phyloP scores from a whole-genome alignment of 1,140 invertebrate genomes.

The Drosophila grimshawi region DNA sequence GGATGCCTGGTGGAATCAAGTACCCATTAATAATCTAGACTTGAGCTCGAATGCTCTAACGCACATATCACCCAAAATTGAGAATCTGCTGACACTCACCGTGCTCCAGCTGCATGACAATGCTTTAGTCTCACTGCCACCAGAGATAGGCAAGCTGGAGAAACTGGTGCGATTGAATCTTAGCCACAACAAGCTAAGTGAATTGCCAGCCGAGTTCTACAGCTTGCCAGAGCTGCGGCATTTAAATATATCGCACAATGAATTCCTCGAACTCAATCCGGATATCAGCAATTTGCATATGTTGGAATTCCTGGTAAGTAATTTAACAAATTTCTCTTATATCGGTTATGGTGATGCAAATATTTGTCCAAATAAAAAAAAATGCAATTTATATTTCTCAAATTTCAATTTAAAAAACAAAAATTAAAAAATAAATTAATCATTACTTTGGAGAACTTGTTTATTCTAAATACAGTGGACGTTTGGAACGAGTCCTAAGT shows the following conservation, averaged over 20 bases:
- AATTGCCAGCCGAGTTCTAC: slow-evolving; percentile 88
- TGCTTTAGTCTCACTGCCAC: slow-evolving; percentile 88
- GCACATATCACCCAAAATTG: slow-evolving; percentile 88
- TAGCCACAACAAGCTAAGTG: slow-evolving; percentile 90
- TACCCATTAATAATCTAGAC: slow-evolving; percentile 91
- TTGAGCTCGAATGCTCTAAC: slow-evolving; percentile 91
- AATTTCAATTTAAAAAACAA: too few relatives aligned
- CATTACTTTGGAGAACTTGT: too few relatives aligned
- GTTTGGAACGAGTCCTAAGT: neutral
- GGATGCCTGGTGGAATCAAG: slow-evolving; percentile 94
- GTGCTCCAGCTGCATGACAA: slow-evolving; percentile 93
- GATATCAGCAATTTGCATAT: slow-evolving; percentile 90
- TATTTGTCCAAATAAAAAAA: neutral
- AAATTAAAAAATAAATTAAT: too few relatives aligned
- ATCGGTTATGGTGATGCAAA: neutral
- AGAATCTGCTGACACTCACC: slow-evolving; percentile 89
- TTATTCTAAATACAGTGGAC: neutral
- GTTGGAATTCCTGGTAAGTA: slow-evolving; percentile 88
- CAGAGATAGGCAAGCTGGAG: slow-evolving; percentile 90
- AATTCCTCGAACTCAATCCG: slow-evolving; percentile 86
- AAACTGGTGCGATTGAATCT: slow-evolving; percentile 91
- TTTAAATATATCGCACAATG: slow-evolving; percentile 90
- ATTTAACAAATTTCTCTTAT: neutral
- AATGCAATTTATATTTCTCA: too few relatives aligned
- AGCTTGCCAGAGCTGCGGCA: slow-evolving; percentile 88